A percentile compares a stretch with the other conserved stretches of the same genome.
Evolutionary conservation across 2,888 invertebrate genomes (phyloP).

Genomic region (Germaria angustata): DNA sequence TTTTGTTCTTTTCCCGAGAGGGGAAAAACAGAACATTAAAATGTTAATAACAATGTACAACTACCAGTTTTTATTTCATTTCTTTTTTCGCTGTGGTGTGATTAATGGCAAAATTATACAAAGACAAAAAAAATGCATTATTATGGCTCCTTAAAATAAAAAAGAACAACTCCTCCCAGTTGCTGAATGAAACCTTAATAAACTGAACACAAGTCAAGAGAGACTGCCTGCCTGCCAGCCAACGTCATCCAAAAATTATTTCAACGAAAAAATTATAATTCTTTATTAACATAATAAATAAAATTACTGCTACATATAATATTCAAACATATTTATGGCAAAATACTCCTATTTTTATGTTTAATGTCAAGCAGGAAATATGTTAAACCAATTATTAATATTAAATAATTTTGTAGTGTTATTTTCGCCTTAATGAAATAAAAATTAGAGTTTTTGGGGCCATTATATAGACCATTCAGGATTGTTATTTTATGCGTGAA

Average conservation of each 20-base stretch:
- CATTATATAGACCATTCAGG: conserved; percentile 41
- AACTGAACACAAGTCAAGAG: conserved; percentile 23
- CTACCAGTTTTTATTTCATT: conserved; percentile 22
- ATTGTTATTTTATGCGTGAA: conserved; percentile 55
- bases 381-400: conserved; percentile 21
- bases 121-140: background rate
- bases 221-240: conserved; percentile 19
- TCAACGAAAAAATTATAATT: conserved; percentile 1
- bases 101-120: conserved; percentile 65
- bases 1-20: background rate
- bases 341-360: too few relatives aligned
- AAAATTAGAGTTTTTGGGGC: background rate
- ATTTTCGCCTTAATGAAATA: conserved; percentile 1
- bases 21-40: conserved; percentile 33
- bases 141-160: background rate
- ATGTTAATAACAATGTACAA: conserved; percentile 34
- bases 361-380: background rate
- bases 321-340: background rate
- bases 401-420: conserved; percentile 11
- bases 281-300: conserved; percentile 47
- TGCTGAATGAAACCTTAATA: background rate
- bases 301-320: background rate
- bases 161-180: conserved; percentile 39
- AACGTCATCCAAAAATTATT: background rate
- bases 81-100: conserved; percentile 38